Conservation (phyloP, 2,888 invertebrate genomes). For the Cotesia congregata region DNA sequence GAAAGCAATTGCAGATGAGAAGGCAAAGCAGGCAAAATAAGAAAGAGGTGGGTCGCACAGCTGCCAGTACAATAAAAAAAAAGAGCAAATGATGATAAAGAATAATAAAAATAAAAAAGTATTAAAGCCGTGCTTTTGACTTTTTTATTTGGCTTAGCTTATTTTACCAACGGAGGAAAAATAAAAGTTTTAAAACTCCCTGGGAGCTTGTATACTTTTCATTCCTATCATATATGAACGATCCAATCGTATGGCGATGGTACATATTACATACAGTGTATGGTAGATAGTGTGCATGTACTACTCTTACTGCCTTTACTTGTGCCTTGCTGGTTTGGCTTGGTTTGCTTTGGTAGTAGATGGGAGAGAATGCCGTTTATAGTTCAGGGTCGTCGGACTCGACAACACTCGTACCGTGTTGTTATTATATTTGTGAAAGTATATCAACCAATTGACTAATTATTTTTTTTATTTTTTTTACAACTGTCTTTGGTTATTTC, state of each 20-base stretch:
- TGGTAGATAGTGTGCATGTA: neutral
- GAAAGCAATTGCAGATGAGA: constrained; percentile 23
- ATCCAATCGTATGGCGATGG: neutral
- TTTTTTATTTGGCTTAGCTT: constrained; percentile 1
- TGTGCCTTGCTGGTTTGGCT: neutral
- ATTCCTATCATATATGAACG: neutral
- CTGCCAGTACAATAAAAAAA: constrained; percentile 39
- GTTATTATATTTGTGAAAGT: neutral
- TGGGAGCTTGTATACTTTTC: constrained; percentile 26
- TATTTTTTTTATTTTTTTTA: neutral
- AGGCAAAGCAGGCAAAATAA: constrained; percentile 24
- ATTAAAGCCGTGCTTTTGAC: constrained; percentile 15
- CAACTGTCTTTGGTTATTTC: neutral
- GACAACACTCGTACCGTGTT: neutral
- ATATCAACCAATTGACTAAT: constrained; percentile 13
- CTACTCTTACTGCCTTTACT: neutral
- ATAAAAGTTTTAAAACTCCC: neutral
- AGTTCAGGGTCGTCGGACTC: constrained; percentile 63
- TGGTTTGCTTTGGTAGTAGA: neutral
- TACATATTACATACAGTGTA: constrained; percentile 1
- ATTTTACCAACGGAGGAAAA: neutral
- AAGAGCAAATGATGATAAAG: constrained; percentile 36
- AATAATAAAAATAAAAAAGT: constrained; percentile 12
- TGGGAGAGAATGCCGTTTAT: constrained; percentile 53
- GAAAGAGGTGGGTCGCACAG: constrained; percentile 24